Percentiles rank a stretch among this genome's conserved stretches.
phyloP scores from a whole-genome alignment of 1,140 invertebrate genomes.

The Matsumurasca onukii region DNA sequence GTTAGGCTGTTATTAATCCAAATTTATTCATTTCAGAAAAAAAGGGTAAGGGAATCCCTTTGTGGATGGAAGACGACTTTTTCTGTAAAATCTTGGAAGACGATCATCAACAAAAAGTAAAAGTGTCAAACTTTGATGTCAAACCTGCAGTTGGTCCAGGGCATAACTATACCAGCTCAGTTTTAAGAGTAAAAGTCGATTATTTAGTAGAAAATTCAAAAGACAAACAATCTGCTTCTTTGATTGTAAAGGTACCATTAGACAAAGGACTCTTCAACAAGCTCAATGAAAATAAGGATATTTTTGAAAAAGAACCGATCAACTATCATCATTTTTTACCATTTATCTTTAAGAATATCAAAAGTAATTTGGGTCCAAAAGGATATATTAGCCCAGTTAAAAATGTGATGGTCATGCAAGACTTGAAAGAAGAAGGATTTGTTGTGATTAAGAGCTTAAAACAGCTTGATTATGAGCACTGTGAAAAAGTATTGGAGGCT shows the following conservation, averaged over 20 bases:
- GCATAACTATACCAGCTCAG: slow-evolving; percentile 2
- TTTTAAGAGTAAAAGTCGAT: not conserved
- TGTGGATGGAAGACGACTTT: not conserved
- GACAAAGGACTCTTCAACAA: not conserved
- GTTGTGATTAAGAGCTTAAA: not conserved
- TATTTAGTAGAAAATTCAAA: not conserved
- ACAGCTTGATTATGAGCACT: slow-evolving; percentile 21
- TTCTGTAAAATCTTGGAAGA: not conserved
- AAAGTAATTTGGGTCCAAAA: not conserved
- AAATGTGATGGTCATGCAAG: slow-evolving; percentile 15
- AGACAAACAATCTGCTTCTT: not conserved
- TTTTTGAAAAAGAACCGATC: not conserved
- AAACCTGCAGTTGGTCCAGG: not conserved
- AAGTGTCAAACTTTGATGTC: not conserved
- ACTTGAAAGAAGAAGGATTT: slow-evolving; percentile 5
- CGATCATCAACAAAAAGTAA: slow-evolving; percentile 7
- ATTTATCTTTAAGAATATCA: not conserved
- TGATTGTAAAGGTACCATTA: slow-evolving; percentile 14
- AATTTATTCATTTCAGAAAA: no score
- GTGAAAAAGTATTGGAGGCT: not conserved
- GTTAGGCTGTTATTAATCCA: no score
- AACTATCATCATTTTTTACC: not conserved
- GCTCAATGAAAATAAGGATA: not conserved
- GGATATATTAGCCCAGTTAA: not conserved
- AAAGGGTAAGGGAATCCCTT: not conserved